Conservation (phyloP, 2,113 vertebrate genomes). For the Stomatorhinus ivindoensis region DNA sequence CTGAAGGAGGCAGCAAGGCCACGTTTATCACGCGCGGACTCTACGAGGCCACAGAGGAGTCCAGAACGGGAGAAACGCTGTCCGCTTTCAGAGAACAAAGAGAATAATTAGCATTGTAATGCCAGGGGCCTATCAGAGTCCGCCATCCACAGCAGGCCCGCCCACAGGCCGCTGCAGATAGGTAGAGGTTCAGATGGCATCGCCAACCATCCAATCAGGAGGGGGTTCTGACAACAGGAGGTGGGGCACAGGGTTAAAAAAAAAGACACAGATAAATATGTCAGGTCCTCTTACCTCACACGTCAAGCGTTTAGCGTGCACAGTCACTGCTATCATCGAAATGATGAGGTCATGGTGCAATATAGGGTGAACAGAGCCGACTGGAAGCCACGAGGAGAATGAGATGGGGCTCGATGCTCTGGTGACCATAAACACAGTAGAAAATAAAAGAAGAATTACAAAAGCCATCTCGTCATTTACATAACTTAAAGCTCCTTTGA, state of each 20-base stretch:
- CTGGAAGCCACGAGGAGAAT: slow-evolving; percentile 47
- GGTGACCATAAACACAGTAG: slow-evolving; percentile 58
- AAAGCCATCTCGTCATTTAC: slow-evolving; percentile 59
- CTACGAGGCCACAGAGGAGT: background rate
- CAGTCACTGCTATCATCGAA: slow-evolving; percentile 52
- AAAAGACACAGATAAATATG: background rate
- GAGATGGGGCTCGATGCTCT: slow-evolving; percentile 38
- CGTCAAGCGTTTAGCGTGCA: slow-evolving; percentile 30
- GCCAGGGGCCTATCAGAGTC: background rate
- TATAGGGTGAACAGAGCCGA: slow-evolving; percentile 51
- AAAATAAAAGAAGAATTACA: slow-evolving; percentile 66
- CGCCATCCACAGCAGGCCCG: background rate
- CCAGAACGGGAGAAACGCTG: background rate
- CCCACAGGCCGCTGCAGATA: background rate
- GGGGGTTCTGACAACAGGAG: background rate
- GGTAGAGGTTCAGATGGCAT: background rate
- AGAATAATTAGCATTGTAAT: background rate
- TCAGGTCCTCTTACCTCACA: slow-evolving; percentile 45
- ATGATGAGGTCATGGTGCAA: slow-evolving; percentile 40
- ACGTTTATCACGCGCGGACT: background rate
- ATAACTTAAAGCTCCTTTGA: slow-evolving; percentile 59
- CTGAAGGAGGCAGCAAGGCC: background rate
- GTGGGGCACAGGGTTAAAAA: background rate
- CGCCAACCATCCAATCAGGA: background rate
- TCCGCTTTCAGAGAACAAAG: background rate